phyloP scores from a whole-genome alignment of 92 coral and sea anemone species.

The Paragorgia papillata region DNA sequence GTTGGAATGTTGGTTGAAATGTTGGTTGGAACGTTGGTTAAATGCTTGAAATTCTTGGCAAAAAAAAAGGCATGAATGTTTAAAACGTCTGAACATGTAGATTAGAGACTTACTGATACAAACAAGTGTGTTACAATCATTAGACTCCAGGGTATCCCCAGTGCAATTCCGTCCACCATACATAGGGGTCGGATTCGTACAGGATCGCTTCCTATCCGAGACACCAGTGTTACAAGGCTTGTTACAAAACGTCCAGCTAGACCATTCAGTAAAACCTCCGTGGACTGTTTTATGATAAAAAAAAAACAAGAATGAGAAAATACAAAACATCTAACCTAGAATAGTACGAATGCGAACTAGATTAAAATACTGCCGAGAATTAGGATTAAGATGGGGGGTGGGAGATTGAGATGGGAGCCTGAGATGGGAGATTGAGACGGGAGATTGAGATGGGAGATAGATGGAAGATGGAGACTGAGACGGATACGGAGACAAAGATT shows the following conservation, averaged over 20 bases:
- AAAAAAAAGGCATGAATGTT: not conserved
- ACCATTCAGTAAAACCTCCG: constrained; percentile 56
- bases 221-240: constrained; percentile 46
- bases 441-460: too few species aligned
- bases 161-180: constrained; percentile 33
- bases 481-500: too few species aligned
- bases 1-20: not conserved
- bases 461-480: too few species aligned
- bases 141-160: not conserved
- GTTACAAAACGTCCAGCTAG: constrained; percentile 44
- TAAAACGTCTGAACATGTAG: not conserved
- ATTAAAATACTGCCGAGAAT: not conserved
- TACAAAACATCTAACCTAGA: not conserved
- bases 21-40: not conserved
- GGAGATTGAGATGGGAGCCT: too few species aligned
- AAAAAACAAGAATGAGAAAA: not conserved
- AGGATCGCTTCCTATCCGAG: constrained; percentile 29
- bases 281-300: constrained; percentile 20
- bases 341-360: not conserved
- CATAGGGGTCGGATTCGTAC: constrained; percentile 47
- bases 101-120: constrained; percentile 44
- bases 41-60: not conserved
- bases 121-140: constrained; percentile 42
- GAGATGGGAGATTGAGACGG: too few species aligned
- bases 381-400: too few species aligned